Evolutionary conservation across 2,797 vertebrate species (phyloP).

Genomic region (Argentina silus): DNA sequence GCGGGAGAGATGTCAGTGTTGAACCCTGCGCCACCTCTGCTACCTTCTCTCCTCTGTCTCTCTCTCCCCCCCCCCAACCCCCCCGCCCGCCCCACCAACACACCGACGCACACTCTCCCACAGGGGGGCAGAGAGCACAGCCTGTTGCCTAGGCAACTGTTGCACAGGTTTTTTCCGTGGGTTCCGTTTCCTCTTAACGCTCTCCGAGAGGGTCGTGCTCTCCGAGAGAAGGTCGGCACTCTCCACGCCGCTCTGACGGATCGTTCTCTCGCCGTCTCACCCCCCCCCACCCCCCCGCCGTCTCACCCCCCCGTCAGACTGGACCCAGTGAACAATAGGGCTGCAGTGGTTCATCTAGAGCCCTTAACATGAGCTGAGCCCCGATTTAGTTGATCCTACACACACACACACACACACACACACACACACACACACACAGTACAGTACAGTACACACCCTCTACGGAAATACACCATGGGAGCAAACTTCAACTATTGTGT

Average conservation of each 20-base stretch:
- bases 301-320: neutral
- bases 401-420: too few species aligned
- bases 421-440: too few species aligned
- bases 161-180: neutral
- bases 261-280: neutral
- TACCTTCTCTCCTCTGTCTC: neutral
- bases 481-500: too few species aligned
- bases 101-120: neutral
- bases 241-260: neutral
- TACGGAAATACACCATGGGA: too few species aligned
- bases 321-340: too few species aligned
- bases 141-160: slow-evolving; percentile 13
- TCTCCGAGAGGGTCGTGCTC: neutral
- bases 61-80: neutral
- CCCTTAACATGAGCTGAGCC: too few species aligned
- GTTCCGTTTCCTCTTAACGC: too few species aligned
- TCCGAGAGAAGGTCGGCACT: neutral
- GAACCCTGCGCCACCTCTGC: neutral
- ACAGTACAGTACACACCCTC: too few species aligned
- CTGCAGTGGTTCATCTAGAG: too few species aligned
- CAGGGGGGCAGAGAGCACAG: neutral
- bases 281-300: neutral
- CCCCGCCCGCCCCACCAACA: neutral
- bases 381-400: too few species aligned
- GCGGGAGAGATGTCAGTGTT: neutral